These are phyloP conservation scores for Albula goreensis DNA, from an alignment of 2,113 vertebrate species.

Conservation along the genomic window DNA sequence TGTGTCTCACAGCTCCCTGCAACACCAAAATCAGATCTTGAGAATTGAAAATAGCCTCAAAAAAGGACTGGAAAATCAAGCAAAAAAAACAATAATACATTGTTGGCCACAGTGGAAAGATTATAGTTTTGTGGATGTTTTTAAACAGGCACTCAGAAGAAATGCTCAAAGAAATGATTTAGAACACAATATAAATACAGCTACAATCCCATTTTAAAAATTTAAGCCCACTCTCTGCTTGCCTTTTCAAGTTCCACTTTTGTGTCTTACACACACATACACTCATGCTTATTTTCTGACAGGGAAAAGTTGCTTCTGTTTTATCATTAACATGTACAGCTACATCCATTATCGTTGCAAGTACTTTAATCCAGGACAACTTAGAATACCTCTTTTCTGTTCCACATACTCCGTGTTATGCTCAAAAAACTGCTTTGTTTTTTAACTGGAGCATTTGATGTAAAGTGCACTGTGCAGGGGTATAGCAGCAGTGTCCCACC, in stretches of 20 bases:
- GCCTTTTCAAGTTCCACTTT: too few relatives aligned
- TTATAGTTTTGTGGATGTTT: background rate
- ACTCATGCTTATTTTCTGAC: background rate
- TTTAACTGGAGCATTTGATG: background rate
- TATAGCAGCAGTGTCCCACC: background rate
- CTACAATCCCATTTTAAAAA: background rate
- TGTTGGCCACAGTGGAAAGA: background rate
- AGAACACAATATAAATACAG: background rate
- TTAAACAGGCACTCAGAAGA: background rate
- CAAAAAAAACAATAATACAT: background rate
- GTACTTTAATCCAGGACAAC: background rate
- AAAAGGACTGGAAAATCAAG: background rate
- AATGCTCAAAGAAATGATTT: background rate
- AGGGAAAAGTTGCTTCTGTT: background rate
- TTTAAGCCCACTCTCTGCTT: too few relatives aligned
- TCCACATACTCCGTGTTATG: background rate
- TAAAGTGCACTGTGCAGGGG: background rate
- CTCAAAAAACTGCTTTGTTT: background rate
- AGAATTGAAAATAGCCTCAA: background rate
- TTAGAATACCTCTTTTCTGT: background rate
- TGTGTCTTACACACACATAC: too few relatives aligned
- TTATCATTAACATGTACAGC: background rate
- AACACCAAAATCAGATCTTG: constrained; percentile 12
- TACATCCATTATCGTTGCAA: background rate
- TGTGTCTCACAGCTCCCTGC: background rate